Evolutionary conservation across 2,888 invertebrate genomes (phyloP).

Genomic region (Stegophylla sp.): DNA sequence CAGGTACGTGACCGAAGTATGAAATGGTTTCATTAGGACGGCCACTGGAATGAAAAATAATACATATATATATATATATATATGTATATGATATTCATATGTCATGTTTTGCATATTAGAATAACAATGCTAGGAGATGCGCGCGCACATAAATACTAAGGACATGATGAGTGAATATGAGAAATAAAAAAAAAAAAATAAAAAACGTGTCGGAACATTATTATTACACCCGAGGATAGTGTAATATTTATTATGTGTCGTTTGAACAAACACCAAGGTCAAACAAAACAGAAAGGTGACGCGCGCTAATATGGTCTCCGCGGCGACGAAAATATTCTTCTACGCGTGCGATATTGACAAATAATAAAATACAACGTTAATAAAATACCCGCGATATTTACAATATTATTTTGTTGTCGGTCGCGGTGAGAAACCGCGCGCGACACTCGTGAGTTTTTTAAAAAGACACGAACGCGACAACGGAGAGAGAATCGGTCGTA

Average conservation of each 20-base stretch:
- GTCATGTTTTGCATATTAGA: slow-evolving; percentile 50
- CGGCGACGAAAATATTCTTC: slow-evolving; percentile 7
- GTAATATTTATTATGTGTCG: no score
- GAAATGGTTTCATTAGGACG: slow-evolving; percentile 43
- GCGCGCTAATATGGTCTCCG: slow-evolving; percentile 42
- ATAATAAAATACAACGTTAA: not conserved
- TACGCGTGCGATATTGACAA: slow-evolving; percentile 11
- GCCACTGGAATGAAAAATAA: not conserved
- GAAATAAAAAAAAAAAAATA: not conserved
- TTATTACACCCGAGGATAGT: slow-evolving; percentile 4
- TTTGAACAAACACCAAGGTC: slow-evolving; percentile 37
- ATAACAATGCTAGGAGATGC: slow-evolving; percentile 31
- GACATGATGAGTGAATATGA: slow-evolving; percentile 32
- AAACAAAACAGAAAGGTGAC: slow-evolving; percentile 38
- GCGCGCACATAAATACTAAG: slow-evolving; percentile 16
- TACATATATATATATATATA: not conserved
- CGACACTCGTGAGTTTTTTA: not conserved
- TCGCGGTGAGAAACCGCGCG: no score
- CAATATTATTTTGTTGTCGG: slow-evolving; percentile 2
- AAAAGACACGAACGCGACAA: slow-evolving; percentile 12
- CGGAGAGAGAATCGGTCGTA: not conserved
- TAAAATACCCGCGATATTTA: no score
- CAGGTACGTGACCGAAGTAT: slow-evolving; percentile 55
- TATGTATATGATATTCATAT: slow-evolving; percentile 12
- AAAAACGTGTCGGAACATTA: slow-evolving; percentile 25